Percentiles rank a stretch among this genome's conserved stretches.
Evolutionary conservation across 2,797 vertebrate genomes (phyloP).

Genomic region (Neosalanx taihuensis): DNA sequence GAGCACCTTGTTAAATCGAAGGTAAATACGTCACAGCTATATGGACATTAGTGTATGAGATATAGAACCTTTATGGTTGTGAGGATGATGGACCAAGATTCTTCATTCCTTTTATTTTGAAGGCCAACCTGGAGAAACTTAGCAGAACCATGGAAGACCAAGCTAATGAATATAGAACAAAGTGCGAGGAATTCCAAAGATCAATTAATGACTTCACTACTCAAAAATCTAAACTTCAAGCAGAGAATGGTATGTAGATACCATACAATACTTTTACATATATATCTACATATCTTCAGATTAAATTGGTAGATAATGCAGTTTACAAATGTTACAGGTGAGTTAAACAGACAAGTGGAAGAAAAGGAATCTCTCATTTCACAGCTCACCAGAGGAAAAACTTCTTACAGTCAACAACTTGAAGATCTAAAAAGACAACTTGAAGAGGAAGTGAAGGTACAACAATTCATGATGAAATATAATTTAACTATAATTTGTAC

Average conservation of each 20-base stretch:
- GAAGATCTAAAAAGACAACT: constrained; percentile 78
- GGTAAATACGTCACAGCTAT: constrained; percentile 58
- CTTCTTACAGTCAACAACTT: constrained; percentile 73
- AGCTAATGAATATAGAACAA: constrained; percentile 67
- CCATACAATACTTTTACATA: background rate
- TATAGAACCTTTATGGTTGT: background rate
- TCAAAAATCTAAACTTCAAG: constrained; percentile 74
- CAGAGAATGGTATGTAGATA: constrained; percentile 70
- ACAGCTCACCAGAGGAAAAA: constrained; percentile 74
- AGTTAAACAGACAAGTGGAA: constrained; percentile 71
- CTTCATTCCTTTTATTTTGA: background rate
- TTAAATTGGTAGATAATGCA: background rate
- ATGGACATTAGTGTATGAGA: background rate
- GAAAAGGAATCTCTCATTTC: constrained; percentile 75
- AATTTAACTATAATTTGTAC: background rate
- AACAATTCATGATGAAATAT: no score
- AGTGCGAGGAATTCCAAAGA: constrained; percentile 72
- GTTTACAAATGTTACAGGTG: constrained; percentile 53
- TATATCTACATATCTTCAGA: background rate
- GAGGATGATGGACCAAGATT: background rate
- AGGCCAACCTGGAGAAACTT: constrained; percentile 75
- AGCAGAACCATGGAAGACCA: constrained; percentile 75
- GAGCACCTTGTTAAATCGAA: constrained; percentile 84
- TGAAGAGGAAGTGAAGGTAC: constrained; percentile 76
- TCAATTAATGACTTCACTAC: constrained; percentile 70